phyloP scores from a whole-genome alignment of 64 coral and sea anemone genomes.

The Montipora foliosa region DNA sequence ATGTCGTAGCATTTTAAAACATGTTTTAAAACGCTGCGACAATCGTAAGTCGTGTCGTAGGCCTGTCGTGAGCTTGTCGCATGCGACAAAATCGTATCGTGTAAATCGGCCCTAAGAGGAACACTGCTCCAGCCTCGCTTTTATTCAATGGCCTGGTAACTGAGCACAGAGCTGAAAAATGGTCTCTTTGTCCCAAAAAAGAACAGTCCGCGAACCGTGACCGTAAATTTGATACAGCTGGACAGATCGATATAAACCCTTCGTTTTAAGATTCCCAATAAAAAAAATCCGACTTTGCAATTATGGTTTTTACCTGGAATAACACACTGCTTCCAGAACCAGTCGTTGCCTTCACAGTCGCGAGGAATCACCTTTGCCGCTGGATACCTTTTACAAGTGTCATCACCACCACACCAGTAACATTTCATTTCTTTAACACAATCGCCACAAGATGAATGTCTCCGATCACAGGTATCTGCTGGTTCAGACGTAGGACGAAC shows the following conservation, averaged over 20 bases:
- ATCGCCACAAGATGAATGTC: conserved; percentile 56
- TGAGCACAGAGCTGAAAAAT: no score
- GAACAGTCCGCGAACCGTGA: no score
- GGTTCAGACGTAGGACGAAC: conserved; percentile 38
- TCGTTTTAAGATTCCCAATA: neutral
- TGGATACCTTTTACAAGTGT: conserved; percentile 57
- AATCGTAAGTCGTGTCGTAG: no score
- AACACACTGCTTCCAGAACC: conserved; percentile 87
- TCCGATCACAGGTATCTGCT: conserved; percentile 40
- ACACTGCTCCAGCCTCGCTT: no score
- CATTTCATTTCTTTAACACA: conserved; percentile 70
- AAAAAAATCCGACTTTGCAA: neutral
- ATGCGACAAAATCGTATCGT: no score
- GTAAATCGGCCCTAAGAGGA: no score
- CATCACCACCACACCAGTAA: conserved; percentile 69
- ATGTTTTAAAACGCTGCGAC: no score
- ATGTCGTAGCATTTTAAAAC: no score
- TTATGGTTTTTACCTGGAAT: conserved; percentile 51
- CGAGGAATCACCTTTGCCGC: conserved; percentile 43
- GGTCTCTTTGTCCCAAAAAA: no score
- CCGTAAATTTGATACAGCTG: no score
- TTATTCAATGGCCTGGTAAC: no score
- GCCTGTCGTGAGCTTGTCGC: no score
- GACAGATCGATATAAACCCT: neutral
- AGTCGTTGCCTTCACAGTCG: conserved; percentile 74